A percentile compares a stretch with the other conserved stretches of the same genome.
Conservation (phyloP, 2,888 invertebrate genomes). For the Girardia tigrina region DNA sequence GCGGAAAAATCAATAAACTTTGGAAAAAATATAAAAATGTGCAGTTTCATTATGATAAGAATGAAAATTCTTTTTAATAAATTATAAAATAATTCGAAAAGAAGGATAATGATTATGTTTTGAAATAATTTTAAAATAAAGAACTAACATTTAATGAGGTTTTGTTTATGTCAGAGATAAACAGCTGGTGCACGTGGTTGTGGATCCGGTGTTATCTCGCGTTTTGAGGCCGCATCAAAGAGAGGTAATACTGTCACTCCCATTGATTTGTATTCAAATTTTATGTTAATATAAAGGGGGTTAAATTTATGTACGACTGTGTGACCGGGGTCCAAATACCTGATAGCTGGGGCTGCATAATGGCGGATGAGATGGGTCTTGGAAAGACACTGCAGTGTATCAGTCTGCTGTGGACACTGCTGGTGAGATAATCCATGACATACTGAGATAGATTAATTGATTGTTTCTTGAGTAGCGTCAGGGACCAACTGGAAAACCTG, state of each 20-base stretch:
- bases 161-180: slow-evolving; percentile 53
- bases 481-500: slow-evolving; percentile 75
- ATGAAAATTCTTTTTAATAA: too few species aligned
- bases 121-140: too few species aligned
- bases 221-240: slow-evolving; percentile 88
- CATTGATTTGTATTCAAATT: neutral
- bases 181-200: slow-evolving; percentile 77
- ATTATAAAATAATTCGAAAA: too few species aligned
- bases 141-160: too few species aligned
- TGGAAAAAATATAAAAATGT: too few species aligned
- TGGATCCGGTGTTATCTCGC: slow-evolving; percentile 78
- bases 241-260: slow-evolving; percentile 55
- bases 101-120: too few species aligned
- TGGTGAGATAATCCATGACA: slow-evolving; percentile 52
- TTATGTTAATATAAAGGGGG: slow-evolving; percentile 57
- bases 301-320: slow-evolving; percentile 97
- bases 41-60: too few species aligned
- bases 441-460: slow-evolving; percentile 13
- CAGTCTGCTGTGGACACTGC: slow-evolving; percentile 77
- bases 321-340: slow-evolving; percentile 79
- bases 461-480: slow-evolving; percentile 56
- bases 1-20: too few species aligned
- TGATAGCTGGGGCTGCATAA: slow-evolving; percentile 78
- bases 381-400: slow-evolving; percentile 97
- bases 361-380: slow-evolving; percentile 99